These are phyloP conservation scores for Colinus virginianus DNA, from an alignment of 2,113 vertebrate species.

Conservation along the genomic window DNA sequence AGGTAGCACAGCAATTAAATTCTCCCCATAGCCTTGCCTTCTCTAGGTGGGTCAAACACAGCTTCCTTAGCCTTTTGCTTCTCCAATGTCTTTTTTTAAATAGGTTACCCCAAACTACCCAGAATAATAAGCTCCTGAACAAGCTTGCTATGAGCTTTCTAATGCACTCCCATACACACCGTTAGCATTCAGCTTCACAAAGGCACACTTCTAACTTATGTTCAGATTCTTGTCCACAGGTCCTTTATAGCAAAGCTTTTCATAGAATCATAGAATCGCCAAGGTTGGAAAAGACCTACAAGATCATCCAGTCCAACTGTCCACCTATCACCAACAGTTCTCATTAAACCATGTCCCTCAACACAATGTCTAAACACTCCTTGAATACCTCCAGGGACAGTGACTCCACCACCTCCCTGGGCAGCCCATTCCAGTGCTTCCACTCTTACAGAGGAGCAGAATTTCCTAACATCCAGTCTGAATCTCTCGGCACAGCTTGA, in stretches of 20 bases:
- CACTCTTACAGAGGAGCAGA: too few species aligned
- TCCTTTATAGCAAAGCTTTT: not conserved
- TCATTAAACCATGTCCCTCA: too few species aligned
- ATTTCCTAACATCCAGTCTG: too few species aligned
- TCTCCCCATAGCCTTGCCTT: not conserved
- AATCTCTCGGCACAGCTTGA: too few species aligned
- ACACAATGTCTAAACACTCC: too few species aligned
- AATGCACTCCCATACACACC: not conserved
- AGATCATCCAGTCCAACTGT: too few species aligned
- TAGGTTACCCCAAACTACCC: not conserved
- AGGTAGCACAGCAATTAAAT: not conserved
- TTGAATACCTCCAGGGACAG: too few species aligned
- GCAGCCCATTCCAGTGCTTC: too few species aligned
- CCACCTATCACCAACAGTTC: too few species aligned
- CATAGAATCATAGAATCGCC: too few species aligned
- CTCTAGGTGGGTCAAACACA: not conserved
- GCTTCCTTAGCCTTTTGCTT: not conserved
- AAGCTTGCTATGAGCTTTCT: not conserved
- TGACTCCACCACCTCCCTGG: too few species aligned
- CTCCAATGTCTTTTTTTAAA: not conserved
- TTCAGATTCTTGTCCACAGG: not conserved
- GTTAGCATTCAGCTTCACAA: not conserved
- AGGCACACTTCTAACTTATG: rapidly evolving
- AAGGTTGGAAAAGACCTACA: too few species aligned
- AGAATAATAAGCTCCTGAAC: not conserved